These are phyloP conservation scores for Candoia aspera DNA, from an alignment of 2,113 vertebrate genomes.

Conservation along the genomic window DNA sequence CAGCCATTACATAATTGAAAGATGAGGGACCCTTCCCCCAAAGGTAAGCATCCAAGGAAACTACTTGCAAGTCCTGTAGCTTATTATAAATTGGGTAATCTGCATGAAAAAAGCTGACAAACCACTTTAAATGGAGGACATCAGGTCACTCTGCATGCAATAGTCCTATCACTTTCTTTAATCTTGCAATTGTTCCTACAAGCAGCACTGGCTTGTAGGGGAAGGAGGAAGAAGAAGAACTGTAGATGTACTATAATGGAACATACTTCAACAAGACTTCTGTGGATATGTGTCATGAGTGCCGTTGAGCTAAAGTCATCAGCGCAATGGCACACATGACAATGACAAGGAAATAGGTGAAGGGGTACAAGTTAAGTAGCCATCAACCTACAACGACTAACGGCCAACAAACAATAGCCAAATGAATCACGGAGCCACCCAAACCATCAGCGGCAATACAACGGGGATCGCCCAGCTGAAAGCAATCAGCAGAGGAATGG, in stretches of 20 bases:
- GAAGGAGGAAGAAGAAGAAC: too few relatives aligned
- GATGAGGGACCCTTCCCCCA: background rate
- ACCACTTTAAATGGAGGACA: background rate
- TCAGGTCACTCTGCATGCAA: background rate
- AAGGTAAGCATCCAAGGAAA: background rate
- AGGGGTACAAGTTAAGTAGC: too few relatives aligned
- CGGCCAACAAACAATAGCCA: too few relatives aligned
- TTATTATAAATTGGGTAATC: background rate
- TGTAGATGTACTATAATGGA: background rate
- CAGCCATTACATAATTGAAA: background rate
- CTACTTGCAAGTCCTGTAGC: background rate
- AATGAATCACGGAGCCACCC: too few relatives aligned
- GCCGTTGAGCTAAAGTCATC: too few relatives aligned
- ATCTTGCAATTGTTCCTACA: background rate
- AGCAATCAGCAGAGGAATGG: too few relatives aligned
- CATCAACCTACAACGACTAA: too few relatives aligned
- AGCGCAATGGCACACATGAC: too few relatives aligned
- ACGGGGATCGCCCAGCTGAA: too few relatives aligned
- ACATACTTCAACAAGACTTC: background rate
- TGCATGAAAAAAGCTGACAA: background rate
- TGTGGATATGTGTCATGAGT: too few relatives aligned
- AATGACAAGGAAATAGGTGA: too few relatives aligned
- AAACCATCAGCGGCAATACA: too few relatives aligned
- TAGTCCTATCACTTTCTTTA: background rate
- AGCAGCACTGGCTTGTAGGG: background rate